Base-by-base conservation (phyloP, 2,797 vertebrate genomes). In the Intellagama lesueurii region DNA sequence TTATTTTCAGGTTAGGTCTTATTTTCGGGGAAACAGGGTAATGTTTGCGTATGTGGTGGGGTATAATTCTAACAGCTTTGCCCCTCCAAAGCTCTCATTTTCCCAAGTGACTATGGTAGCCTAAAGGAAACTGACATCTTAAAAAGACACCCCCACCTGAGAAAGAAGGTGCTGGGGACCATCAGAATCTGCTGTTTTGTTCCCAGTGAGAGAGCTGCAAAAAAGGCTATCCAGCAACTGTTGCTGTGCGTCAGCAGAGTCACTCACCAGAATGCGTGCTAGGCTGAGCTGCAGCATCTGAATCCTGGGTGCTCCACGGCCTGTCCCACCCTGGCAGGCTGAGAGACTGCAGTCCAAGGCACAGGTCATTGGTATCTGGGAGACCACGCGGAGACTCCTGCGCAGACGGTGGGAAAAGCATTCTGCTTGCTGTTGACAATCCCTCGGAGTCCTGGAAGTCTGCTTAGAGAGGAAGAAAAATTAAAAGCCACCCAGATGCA, bases 311-410 rank as follows among this genome's bases (percentile, higher is more conserved):
- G 98, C 98, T 99, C 99, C 99, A 99, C 72, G 98, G 98, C 96
- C 98, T 97, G 96, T 99, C 98, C 99, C 98, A 99, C 95, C 98
- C 98, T 0, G 98, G 98, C 96, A 99, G 96, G 94, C 97, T 98
- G 92, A 99, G 98, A 68, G 99, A 99, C 96, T 99, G 99, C 94
- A 99, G 98, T 97, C 99, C 99, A 96, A 99, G 98, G 97, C 98
- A 99, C 97, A 99, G 97, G 96, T 99, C 98, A 7, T 98, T 97
- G 97, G 98, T 96, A 88, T 98, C 98, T 66, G 98, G 97, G 90
- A 98, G 97, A 97, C 97, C 98, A 95, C 98, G 97, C 95, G 98
- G 95, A 91, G 97, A 96, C 93, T 99, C 99, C 96, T 98, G 98
- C 80, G 97, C 96, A 94, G 98, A 97, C 47, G 97, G 98, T 92